Conservation (phyloP, 2,113 vertebrate species). For the Myanophis thanlyinensis region DNA sequence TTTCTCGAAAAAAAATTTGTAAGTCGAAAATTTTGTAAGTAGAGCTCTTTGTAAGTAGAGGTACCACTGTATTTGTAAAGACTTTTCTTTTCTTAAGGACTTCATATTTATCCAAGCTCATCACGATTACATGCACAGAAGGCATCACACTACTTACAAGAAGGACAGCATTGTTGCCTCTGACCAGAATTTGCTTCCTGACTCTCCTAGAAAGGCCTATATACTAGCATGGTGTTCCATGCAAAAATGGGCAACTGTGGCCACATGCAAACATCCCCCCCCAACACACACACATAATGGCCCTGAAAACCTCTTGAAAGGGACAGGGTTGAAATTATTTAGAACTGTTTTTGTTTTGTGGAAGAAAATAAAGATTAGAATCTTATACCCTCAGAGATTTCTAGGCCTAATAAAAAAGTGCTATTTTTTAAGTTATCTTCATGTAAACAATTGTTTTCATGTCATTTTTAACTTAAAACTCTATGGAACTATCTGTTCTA, state of each 20-base stretch:
- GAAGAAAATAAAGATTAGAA: not conserved
- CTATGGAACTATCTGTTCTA: not conserved
- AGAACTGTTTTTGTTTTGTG: not conserved
- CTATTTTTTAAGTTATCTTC: not conserved
- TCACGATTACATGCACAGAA: not conserved
- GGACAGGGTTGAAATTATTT: not conserved
- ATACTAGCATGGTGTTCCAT: not conserved
- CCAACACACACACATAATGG: no score
- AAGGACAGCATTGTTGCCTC: not conserved
- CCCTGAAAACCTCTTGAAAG: not conserved
- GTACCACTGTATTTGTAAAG: slow-evolving; percentile 17
- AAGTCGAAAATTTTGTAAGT: no score
- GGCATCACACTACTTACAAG: not conserved
- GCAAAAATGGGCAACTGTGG: not conserved
- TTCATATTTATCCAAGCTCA: not conserved
- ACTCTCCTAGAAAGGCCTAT: no score
- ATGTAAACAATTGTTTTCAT: not conserved
- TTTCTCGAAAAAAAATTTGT: no score
- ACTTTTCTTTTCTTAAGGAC: not conserved
- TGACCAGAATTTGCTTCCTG: no score
- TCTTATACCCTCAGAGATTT: not conserved
- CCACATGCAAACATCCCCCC: not conserved
- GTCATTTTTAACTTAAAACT: not conserved
- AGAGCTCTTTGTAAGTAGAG: no score
- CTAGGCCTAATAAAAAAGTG: not conserved